A percentile compares a stretch with the other conserved stretches of the same genome.
These are phyloP conservation scores for Poeciliopsis prolifica DNA, from an alignment of 2,113 vertebrate genomes.

Conservation along the genomic window DNA sequence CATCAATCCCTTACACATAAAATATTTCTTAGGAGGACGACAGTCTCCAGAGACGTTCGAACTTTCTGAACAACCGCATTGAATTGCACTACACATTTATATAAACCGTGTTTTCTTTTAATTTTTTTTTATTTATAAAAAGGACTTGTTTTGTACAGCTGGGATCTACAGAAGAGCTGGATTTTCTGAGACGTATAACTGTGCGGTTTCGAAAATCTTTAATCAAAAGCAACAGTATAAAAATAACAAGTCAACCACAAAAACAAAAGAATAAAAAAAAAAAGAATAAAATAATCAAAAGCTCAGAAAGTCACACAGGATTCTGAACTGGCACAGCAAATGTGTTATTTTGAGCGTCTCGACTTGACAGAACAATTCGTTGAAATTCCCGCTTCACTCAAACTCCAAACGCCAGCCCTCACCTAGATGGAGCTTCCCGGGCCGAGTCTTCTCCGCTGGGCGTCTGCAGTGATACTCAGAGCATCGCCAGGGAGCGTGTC, in stretches of 20 bases:
- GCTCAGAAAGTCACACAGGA: constrained; percentile 40
- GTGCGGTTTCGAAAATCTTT: constrained; percentile 37
- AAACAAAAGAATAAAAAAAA: background rate
- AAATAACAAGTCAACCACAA: constrained; percentile 19
- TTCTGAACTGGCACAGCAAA: constrained; percentile 54
- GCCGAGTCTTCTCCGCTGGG: constrained; percentile 43
- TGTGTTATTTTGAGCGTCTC: constrained; percentile 28
- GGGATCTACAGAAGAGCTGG: constrained; percentile 23
- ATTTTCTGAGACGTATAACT: constrained; percentile 23
- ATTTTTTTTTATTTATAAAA: background rate
- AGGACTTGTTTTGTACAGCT: constrained; percentile 8
- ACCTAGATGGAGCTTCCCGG: constrained; percentile 19
- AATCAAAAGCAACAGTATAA: constrained; percentile 17
- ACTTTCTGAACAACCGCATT: background rate
- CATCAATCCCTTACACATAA: no score
- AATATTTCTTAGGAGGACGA: background rate
- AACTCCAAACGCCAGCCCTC: background rate
- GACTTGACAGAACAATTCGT: constrained; percentile 44
- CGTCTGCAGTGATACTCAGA: constrained; percentile 51
- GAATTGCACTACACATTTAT: background rate
- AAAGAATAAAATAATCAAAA: constrained; percentile 1
- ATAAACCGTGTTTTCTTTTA: background rate
- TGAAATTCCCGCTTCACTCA: constrained; percentile 51
- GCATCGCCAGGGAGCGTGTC: constrained; percentile 39
- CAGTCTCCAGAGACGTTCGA: background rate